A percentile compares a stretch with the other conserved stretches of the same genome.
These are phyloP conservation scores for Samia ricini DNA, from an alignment of 1,140 invertebrate species.

Conservation along the genomic window DNA sequence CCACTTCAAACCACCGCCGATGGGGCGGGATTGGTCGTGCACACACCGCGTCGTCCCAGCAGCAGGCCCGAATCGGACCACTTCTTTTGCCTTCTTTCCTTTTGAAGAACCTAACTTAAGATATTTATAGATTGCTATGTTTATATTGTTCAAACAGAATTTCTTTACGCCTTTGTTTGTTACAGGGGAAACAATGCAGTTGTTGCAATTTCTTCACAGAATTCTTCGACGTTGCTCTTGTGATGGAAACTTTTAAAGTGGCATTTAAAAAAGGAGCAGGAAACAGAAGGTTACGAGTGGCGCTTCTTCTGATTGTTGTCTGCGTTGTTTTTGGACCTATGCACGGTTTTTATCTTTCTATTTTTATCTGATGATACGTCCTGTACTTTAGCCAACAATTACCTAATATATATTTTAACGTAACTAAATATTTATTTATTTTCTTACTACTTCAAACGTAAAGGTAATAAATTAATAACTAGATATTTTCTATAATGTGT, in stretches of 20 bases:
- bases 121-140: background rate
- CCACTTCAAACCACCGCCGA: too few species aligned
- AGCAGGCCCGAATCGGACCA: too few species aligned
- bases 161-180: background rate
- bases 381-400: too few species aligned
- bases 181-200: conserved; percentile 12
- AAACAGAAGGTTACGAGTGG: conserved; percentile 83
- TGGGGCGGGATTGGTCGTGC: too few species aligned
- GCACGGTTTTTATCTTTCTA: conserved; percentile 79
- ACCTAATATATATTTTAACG: too few species aligned
- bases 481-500: too few species aligned
- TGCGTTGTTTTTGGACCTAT: conserved; percentile 89
- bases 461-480: too few species aligned
- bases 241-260: conserved; percentile 85
- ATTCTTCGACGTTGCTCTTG: conserved; percentile 85
- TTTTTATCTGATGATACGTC: too few species aligned
- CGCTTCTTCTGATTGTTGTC: conserved; percentile 85
- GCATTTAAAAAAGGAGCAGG: conserved; percentile 85
- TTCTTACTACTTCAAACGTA: too few species aligned
- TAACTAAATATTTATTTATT: too few species aligned
- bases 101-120: background rate
- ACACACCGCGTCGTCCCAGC: too few species aligned
- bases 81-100: background rate
- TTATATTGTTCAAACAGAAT: too few species aligned
- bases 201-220: conserved; percentile 72